Evolutionary conservation across 2,888 invertebrate species (phyloP), one percentile per base, ranked within the genome.

Genomic region (Drosophila parthenogenetica): DNA sequence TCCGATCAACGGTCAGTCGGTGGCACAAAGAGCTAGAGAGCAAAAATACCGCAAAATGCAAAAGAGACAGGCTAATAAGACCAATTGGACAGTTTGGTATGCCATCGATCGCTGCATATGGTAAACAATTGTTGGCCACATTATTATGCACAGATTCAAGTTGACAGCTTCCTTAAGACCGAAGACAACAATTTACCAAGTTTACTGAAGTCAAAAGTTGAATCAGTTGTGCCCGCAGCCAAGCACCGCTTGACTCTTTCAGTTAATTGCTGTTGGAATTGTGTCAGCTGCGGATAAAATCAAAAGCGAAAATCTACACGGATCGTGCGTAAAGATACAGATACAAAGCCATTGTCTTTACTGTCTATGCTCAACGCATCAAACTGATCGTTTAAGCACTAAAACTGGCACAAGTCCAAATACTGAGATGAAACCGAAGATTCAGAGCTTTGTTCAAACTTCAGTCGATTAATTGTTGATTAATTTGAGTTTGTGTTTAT

Each of bases 11-110:
- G n/a, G 35, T 19, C 42, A 49, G 49, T 49, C 49, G 60, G 60
- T 43, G 43, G 37, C 60, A 54, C 61, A 49, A 55, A 55, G 54
- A 48, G 59, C 40, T 32, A 57, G 58, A 40, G 39, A 35, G 35
- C 11, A 25, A 82, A 82, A 80, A 81, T 69, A 65, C 82, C 82
- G 79, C 81, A 77, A 80, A 86, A 89, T 85, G 89, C 90, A 82
- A 84, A 85, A 79, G 89, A 89, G 89, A 89, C 90, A 90, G 89
- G 87, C 89, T 90, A 89, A 89, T 90, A 89, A 89, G 89, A 84
- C 77, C 64, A 67, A 73, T 55, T 73, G 81, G 89, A 89, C 89
- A 87, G 74, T 63, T 84, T 78, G 89, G 90, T 71, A 90, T 89
- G 90, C 75, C 72, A 69, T 40, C 68, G 81, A 68, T 48, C 69